Evolutionary conservation across 2,888 invertebrate genomes (phyloP).

Genomic region (Teinopalpus imperialis): DNA sequence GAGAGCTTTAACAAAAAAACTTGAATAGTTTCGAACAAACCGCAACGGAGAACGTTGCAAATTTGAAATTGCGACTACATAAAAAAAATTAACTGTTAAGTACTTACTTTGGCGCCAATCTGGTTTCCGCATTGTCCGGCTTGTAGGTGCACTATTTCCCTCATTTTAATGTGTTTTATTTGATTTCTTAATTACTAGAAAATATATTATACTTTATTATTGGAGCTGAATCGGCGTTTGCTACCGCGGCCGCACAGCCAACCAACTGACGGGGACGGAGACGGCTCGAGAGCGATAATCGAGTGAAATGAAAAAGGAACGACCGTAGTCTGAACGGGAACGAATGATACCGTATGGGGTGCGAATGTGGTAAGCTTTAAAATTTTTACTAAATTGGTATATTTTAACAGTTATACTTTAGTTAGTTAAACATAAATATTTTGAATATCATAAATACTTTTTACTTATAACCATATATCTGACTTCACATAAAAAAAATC

Average conservation of each 20-base stretch:
- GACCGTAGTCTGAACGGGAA: slow-evolving; percentile 43
- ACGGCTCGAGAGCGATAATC: slow-evolving; percentile 42
- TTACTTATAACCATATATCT: too few relatives aligned
- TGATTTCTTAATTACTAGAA: slow-evolving; percentile 37
- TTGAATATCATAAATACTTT: too few relatives aligned
- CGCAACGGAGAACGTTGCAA: slow-evolving; percentile 37
- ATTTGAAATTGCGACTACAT: slow-evolving; percentile 29
- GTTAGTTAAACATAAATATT: too few relatives aligned
- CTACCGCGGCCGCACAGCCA: slow-evolving; percentile 44
- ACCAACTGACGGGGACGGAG: slow-evolving; percentile 36
- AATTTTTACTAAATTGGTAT: slow-evolving; percentile 39
- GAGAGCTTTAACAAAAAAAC: too few relatives aligned
- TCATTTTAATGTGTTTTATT: slow-evolving; percentile 76
- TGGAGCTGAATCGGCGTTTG: slow-evolving; percentile 24
- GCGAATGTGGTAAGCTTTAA: slow-evolving; percentile 46
- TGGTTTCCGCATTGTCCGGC: slow-evolving; percentile 94
- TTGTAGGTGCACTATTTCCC: slow-evolving; percentile 92
- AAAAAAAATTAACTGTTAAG: slow-evolving; percentile 32
- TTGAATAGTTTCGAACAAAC: too few relatives aligned
- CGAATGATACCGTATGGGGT: slow-evolving; percentile 53
- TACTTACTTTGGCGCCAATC: slow-evolving; percentile 85
- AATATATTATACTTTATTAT: slow-evolving; percentile 21
- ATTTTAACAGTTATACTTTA: too few relatives aligned
- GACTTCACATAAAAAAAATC: too few relatives aligned
- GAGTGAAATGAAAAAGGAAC: slow-evolving; percentile 57